These are phyloP conservation scores for Phylloscopus collybita DNA, from an alignment of 2,797 vertebrate species.

Conservation along the genomic window DNA sequence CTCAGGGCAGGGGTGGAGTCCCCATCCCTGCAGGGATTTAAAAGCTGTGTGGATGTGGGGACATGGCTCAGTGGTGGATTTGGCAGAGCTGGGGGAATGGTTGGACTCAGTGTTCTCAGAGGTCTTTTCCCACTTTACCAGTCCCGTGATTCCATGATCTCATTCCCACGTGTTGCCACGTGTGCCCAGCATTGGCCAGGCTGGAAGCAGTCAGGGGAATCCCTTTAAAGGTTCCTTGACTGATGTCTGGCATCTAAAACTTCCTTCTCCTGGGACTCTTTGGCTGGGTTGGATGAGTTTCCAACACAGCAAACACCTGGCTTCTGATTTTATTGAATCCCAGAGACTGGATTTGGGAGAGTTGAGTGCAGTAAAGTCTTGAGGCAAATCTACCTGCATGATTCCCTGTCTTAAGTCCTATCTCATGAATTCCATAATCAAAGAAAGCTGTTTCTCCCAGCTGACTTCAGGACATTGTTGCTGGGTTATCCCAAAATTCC, in stretches of 20 bases:
- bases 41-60: not conserved
- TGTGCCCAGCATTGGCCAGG: not conserved
- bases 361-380: not conserved
- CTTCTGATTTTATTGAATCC: not conserved
- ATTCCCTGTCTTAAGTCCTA: not conserved
- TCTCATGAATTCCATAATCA: not conserved
- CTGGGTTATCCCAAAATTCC: not conserved
- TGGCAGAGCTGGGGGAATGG: not conserved
- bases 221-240: not conserved
- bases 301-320: not conserved
- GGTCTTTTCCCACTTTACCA: rapidly evolving
- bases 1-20: not conserved
- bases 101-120: not conserved
- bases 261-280: not conserved
- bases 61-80: rapidly evolving
- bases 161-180: rapidly evolving
- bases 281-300: not conserved
- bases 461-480: not conserved
- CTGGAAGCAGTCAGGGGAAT: not conserved
- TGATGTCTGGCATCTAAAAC: not conserved
- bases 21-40: not conserved
- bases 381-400: not conserved
- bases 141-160: not conserved
- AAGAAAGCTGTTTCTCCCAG: not conserved
- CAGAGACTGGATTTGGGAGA: not conserved